These are phyloP conservation scores for Felis chaus DNA, from an alignment of 2,113 vertebrate genomes.

Conservation along the genomic window DNA sequence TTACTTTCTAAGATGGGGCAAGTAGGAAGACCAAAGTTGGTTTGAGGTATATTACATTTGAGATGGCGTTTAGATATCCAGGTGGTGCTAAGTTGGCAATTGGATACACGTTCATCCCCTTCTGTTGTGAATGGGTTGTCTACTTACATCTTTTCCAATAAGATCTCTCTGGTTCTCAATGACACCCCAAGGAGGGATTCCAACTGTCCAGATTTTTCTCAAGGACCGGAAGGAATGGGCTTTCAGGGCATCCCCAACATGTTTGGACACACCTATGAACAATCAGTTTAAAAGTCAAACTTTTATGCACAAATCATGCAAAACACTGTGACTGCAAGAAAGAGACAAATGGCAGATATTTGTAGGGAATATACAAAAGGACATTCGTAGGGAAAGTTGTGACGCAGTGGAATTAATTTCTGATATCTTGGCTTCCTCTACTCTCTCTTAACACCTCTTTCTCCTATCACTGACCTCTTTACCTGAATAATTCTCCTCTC, in stretches of 20 bases:
- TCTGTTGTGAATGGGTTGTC: slow-evolving; percentile 29
- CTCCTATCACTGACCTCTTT: background rate
- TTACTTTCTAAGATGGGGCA: background rate
- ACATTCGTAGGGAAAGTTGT: background rate
- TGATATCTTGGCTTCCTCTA: background rate
- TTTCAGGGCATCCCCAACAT: slow-evolving; percentile 95
- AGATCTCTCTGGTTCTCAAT: slow-evolving; percentile 96
- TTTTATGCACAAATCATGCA: slow-evolving; percentile 10
- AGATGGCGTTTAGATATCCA: background rate
- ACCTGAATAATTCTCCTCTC: background rate
- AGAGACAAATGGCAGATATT: background rate
- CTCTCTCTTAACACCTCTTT: background rate
- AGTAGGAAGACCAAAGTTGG: background rate
- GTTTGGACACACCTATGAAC: slow-evolving; percentile 91
- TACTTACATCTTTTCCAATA: slow-evolving; percentile 94
- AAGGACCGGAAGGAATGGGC: slow-evolving; percentile 88
- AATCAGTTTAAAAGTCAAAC: slow-evolving; percentile 55
- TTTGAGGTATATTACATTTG: background rate
- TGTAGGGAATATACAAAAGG: background rate
- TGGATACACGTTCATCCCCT: background rate
- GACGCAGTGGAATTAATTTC: background rate
- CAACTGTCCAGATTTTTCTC: slow-evolving; percentile 93
- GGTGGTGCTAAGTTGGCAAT: background rate
- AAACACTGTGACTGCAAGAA: background rate
- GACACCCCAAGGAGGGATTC: slow-evolving; percentile 95